These are phyloP conservation scores for Metopolophium dirhodum DNA, from an alignment of 1,140 invertebrate species.

Conservation along the genomic window DNA sequence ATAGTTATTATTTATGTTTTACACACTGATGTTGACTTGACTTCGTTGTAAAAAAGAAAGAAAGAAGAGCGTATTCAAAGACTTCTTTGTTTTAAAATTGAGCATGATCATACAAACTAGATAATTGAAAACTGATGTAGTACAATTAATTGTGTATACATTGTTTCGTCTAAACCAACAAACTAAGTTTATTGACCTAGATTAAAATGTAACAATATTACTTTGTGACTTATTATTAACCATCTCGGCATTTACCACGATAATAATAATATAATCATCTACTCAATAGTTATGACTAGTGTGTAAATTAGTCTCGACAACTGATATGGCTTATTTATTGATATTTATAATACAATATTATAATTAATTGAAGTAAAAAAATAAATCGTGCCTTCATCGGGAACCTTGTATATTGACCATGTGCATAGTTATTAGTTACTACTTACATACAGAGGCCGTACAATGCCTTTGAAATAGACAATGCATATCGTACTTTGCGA, in stretches of 20 bases:
- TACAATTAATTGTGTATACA: neutral
- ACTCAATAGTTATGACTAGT: neutral
- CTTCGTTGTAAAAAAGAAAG: neutral
- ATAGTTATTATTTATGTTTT: neutral
- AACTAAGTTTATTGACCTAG: constrained; percentile 10
- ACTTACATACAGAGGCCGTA: neutral
- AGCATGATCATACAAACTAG: neutral
- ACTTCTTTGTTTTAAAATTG: neutral
- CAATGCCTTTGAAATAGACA: neutral
- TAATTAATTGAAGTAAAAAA: constrained; percentile 6
- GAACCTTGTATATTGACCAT: constrained; percentile 20
- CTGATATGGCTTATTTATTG: neutral
- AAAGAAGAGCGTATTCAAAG: neutral
- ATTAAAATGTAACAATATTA: neutral
- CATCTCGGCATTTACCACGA: neutral
- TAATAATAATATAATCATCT: neutral
- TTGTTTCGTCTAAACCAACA: neutral
- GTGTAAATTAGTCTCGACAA: neutral
- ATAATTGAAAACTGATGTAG: neutral
- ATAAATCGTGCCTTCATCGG: neutral
- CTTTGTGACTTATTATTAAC: constrained; percentile 1
- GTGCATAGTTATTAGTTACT: neutral
- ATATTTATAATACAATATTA: neutral
- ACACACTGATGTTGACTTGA: neutral
- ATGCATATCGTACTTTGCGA: constrained; percentile 7